phyloP scores from a whole-genome alignment of 2,113 vertebrate species.

The Lathamus discolor region DNA sequence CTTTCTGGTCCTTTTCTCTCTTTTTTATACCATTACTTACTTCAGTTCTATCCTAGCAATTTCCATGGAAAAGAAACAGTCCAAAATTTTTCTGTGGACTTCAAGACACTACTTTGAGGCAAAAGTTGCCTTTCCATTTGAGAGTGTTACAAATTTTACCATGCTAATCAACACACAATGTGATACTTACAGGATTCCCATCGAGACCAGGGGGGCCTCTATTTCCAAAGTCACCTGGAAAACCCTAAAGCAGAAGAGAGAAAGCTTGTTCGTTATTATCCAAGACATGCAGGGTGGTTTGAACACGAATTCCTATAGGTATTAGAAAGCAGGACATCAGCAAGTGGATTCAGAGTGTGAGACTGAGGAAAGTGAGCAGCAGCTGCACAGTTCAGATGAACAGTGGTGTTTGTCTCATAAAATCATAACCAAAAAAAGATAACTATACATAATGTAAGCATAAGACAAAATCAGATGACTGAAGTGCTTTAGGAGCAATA shows the following conservation, averaged over 20 bases:
- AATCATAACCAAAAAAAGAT: background rate
- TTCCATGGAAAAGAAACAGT: background rate
- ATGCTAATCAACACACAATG: background rate
- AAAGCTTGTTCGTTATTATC: background rate
- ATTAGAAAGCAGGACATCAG: background rate
- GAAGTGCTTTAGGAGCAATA: background rate
- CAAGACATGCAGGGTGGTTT: background rate
- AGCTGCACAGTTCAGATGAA: background rate
- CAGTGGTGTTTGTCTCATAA: background rate
- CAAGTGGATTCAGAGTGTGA: background rate
- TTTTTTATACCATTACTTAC: background rate
- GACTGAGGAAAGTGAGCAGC: background rate
- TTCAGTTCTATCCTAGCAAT: background rate
- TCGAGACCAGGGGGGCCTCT: constrained; percentile 91
- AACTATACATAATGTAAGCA: background rate
- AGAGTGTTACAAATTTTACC: background rate
- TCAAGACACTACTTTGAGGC: background rate
- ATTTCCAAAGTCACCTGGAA: constrained; percentile 87
- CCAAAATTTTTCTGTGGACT: background rate
- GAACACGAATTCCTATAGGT: background rate
- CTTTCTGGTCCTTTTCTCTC: background rate
- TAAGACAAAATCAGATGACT: background rate
- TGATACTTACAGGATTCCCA: constrained; percentile 87
- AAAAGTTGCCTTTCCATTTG: background rate
- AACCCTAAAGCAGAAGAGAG: constrained; percentile 73